Base-by-base conservation (phyloP, 2,888 invertebrate genomes). In the Leptogaster cylindrica region DNA sequence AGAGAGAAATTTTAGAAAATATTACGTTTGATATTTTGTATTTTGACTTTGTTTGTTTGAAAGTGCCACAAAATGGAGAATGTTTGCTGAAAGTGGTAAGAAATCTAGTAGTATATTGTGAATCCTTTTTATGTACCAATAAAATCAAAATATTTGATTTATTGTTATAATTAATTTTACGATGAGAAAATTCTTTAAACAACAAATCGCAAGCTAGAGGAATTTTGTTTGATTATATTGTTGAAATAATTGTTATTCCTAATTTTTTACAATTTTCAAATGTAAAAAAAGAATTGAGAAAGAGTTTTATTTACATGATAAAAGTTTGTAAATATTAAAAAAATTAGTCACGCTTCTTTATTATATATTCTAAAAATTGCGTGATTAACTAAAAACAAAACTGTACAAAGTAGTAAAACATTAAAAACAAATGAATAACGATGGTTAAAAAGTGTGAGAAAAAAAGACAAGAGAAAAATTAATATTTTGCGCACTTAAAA, bases 11-110 rank as follows among this genome's bases (percentile, higher is more conserved):
- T 33, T 23, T 46, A 36, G 20, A 16, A 23, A 36, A 55, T 25
- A 18, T 36, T 55, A n/a, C n/a, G 55, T 55, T 55, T 55, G 36
- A 39, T 55, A 36, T 55, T 55, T 36, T 36, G 36, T 55, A 55
- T 55, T 55, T 55, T 36, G 33, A 52, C 31, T 27, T 18, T 16
- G 7, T 52, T 12, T 39, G 10, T 39, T 39, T 10, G 10, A 10
- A 10, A 39, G 14, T 12, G 39, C 10, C n/a, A 12, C n/a, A 39
- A 39, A 39, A 39, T 4, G 8, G 6, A 31, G 8, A 31, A 31
- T 31, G 31, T 31, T 31, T 31, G 31, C 8, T 31, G 8, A 31
- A 5, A 31, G 8, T 7, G 5, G 31, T 31, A 31, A 5, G 31
- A 31, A 7, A 8, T 31, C 31, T 31, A 31, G 31, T 5, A 31